phyloP scores from a whole-genome alignment of 2,797 vertebrate species.

The Propithecus perrieri region DNA sequence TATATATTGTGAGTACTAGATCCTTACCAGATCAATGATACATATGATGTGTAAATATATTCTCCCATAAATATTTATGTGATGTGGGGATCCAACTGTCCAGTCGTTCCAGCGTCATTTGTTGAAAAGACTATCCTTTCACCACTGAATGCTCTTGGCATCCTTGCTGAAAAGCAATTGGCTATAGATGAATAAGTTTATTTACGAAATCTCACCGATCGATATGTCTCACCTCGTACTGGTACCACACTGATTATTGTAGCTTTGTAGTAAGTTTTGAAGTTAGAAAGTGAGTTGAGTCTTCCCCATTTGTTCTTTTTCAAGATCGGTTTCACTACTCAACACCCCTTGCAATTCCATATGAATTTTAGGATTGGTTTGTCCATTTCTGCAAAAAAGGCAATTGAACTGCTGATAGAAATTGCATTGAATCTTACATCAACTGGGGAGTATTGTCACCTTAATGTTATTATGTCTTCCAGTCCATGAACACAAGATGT shows the following conservation, averaged over 20 bases:
- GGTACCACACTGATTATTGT: background rate
- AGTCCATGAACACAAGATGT: too few relatives aligned
- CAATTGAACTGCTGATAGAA: background rate
- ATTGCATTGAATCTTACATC: background rate
- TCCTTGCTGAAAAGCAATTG: background rate
- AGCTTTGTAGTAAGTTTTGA: background rate
- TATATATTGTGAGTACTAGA: background rate
- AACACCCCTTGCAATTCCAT: background rate
- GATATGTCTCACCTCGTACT: rapidly evolving
- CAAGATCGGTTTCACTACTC: background rate
- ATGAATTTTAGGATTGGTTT: background rate
- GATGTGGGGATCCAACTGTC: background rate
- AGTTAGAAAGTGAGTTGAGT: background rate
- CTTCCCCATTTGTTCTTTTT: background rate
- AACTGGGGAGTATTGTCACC: background rate
- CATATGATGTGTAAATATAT: background rate
- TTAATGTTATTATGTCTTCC: background rate
- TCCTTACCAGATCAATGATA: background rate
- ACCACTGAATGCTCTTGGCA: background rate
- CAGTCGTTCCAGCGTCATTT: background rate
- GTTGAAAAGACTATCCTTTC: background rate
- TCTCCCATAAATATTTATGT: background rate
- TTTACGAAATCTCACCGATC: background rate
- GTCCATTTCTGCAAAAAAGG: background rate
- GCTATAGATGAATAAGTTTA: background rate